Evolutionary conservation across 2,888 invertebrate species (phyloP).

Genomic region (Eupithecia centaureata): DNA sequence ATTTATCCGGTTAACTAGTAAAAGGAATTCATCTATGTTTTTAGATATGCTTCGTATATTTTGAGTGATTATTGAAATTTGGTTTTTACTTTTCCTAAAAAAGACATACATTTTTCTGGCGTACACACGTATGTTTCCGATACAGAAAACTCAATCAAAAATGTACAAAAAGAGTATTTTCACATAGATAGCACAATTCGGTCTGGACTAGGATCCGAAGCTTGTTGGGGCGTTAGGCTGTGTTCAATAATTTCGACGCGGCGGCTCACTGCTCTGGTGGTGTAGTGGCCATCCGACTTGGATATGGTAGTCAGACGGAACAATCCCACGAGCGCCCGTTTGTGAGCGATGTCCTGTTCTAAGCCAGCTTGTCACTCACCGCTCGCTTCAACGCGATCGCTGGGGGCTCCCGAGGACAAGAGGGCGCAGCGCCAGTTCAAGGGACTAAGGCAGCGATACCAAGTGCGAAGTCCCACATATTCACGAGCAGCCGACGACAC

Average conservation of each 20-base stretch:
- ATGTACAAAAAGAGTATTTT: neutral
- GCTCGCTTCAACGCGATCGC: neutral
- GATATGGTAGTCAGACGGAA: too few relatives aligned
- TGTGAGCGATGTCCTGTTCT: neutral
- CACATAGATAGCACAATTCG: neutral
- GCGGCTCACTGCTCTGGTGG: neutral
- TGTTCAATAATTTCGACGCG: neutral
- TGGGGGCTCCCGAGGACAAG: neutral
- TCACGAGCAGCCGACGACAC: neutral
- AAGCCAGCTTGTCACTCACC: neutral
- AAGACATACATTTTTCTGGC: too few relatives aligned
- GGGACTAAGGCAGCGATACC: neutral
- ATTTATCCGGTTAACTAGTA: too few relatives aligned
- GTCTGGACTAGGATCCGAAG: neutral
- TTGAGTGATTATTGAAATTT: too few relatives aligned
- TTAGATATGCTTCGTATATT: too few relatives aligned
- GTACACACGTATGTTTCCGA: too few relatives aligned
- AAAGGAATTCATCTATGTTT: too few relatives aligned
- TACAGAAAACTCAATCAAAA: too few relatives aligned
- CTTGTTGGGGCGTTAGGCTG: neutral
- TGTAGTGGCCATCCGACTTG: too few relatives aligned
- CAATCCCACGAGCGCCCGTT: too few relatives aligned
- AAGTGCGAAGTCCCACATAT: neutral
- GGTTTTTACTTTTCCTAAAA: too few relatives aligned
- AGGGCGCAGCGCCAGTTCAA: neutral